Evolutionary conservation across 2,888 invertebrate genomes (phyloP), one percentile per base, ranked within the genome.

Genomic region (Meteorus colon): DNA sequence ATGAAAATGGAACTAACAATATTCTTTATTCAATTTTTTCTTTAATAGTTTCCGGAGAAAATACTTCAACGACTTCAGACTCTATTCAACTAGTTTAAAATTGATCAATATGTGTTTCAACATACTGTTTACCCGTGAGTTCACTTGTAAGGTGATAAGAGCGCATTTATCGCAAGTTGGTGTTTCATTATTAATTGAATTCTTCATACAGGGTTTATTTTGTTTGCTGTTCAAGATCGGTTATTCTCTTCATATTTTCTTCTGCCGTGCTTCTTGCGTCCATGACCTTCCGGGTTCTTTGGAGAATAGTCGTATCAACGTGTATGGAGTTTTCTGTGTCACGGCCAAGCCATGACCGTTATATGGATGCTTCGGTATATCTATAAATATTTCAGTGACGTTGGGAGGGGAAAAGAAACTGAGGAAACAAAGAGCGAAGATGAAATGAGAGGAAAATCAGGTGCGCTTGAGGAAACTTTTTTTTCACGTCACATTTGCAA

Each of bases 121-220:
- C 6, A 8, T 12, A 41, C 34, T 6, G 24, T 41, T 63, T 45
- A 41, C 12, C 34, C 41, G 16, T 14, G 55, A 71, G 74, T 77
- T 80, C 76, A 81, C 81, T 79, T 81, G 73, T 78, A 79, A 68
- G 78, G 74, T 69, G 80, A 76, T 71, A 82, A 67, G 31, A 79
- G 79, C 63, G 74, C 79, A 55, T 79, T 83, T 34, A 81, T 81
- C 78, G 80, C 75, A 79, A 80, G 76, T 82, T 82, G 78, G 29
- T 79, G 81, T 77, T 81, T 81, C 59, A 84, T 74, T 81, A 86
- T 84, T 78, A 83, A 85, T 83, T 85, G 75, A 14, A 62, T 19
- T 55, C 2, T 19, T 24, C 55, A 55, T n/a, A 55, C 6, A 55
- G n/a, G 19, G 19, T 5, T 19, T 55, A 55, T 55, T 55, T 19